Evolutionary conservation across 2,888 invertebrate species (phyloP).

Genomic region (Phytoseiulus persimilis): DNA sequence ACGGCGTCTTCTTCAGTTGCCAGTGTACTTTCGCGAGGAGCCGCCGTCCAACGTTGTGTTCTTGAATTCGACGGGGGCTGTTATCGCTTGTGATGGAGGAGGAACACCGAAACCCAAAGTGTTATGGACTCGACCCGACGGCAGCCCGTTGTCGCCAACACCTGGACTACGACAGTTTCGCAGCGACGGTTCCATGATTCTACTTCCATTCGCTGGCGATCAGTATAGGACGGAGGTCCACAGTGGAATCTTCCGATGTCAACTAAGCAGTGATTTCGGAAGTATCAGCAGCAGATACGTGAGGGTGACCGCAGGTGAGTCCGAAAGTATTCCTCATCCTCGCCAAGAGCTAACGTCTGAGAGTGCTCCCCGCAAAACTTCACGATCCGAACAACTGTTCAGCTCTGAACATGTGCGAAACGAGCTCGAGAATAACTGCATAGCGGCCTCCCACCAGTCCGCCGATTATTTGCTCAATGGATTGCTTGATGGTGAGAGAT

Average conservation of each 20-base stretch:
- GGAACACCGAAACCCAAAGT: conserved; percentile 10
- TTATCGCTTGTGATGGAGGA: conserved; percentile 29
- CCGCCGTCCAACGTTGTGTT: conserved; percentile 28
- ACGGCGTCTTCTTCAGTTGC: conserved; percentile 14
- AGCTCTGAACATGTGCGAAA: no score
- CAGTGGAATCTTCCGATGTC: conserved; percentile 26
- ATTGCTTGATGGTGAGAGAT: not conserved
- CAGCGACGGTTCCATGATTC: conserved; percentile 27
- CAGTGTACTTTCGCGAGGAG: conserved; percentile 26
- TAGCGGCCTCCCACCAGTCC: not conserved
- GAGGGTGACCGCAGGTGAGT: conserved; percentile 28
- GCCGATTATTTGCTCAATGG: not conserved
- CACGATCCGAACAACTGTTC: no score
- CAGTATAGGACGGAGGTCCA: conserved; percentile 27
- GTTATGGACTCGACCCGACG: conserved; percentile 30
- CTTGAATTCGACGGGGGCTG: conserved; percentile 25
- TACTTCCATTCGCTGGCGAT: conserved; percentile 18
- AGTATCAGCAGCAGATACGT: conserved; percentile 30
- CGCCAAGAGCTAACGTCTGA: no score
- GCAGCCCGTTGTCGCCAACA: conserved; percentile 10
- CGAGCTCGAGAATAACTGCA: not conserved
- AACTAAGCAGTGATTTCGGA: conserved; percentile 8
- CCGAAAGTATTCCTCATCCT: no score
- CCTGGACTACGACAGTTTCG: conserved; percentile 30
- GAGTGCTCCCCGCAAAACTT: no score